Conservation (phyloP, 2,113 vertebrate species). For the Daubentonia madagascariensis region DNA sequence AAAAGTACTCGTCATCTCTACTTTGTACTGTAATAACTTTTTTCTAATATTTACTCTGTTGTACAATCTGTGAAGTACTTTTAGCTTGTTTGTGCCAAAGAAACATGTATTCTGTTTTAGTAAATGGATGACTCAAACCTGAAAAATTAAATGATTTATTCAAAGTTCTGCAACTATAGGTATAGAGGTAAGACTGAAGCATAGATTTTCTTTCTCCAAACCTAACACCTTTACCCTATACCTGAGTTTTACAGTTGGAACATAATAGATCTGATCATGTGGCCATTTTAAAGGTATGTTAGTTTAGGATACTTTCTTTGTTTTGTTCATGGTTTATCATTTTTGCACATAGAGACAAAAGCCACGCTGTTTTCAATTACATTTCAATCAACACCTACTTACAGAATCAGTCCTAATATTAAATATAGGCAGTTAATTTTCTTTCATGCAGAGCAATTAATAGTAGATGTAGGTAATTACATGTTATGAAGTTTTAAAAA, state of each 20-base stretch:
- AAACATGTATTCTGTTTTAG: not conserved
- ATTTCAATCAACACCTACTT: not conserved
- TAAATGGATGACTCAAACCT: not conserved
- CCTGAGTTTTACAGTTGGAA: not conserved
- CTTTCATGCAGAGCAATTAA: not conserved
- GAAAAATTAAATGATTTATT: not conserved
- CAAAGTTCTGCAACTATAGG: not conserved
- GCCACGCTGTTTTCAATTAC: not conserved
- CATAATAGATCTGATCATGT: not conserved
- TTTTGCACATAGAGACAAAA: not conserved
- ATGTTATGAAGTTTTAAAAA: not conserved
- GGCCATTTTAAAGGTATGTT: not conserved
- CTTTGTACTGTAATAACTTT: not conserved
- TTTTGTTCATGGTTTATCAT: not conserved
- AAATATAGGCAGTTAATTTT: not conserved
- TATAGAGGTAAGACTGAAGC: not conserved
- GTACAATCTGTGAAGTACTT: not conserved
- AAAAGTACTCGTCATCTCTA: not conserved
- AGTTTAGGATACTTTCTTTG: not conserved
- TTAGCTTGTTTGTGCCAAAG: not conserved
- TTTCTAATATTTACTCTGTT: not conserved
- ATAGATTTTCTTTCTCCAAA: not conserved
- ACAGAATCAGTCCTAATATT: not conserved
- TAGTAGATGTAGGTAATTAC: not conserved
- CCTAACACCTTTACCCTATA: not conserved